These are phyloP conservation scores for Lampris incognitus DNA, from an alignment of 2,113 vertebrate species.

Conservation along the genomic window DNA sequence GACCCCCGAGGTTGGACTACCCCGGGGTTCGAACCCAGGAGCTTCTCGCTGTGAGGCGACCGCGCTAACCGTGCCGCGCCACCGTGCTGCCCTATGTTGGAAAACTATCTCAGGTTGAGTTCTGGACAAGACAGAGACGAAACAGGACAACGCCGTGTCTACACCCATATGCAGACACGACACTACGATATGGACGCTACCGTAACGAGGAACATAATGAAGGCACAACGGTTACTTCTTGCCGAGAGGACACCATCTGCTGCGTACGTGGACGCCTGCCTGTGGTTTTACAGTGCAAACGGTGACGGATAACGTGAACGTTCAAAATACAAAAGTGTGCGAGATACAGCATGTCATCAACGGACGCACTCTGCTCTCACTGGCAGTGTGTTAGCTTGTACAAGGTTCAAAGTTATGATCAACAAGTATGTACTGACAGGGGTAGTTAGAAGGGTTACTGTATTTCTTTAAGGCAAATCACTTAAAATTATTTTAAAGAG, in stretches of 20 bases:
- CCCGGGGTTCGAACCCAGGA: too few species aligned
- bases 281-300: conserved; percentile 66
- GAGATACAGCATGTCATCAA: conserved; percentile 38
- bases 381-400: conserved; percentile 48
- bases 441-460: conserved; percentile 73
- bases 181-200: conserved; percentile 62
- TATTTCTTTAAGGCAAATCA: conserved; percentile 84
- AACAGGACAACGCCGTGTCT: conserved; percentile 11
- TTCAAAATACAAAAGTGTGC: conserved; percentile 38
- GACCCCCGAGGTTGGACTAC: too few species aligned
- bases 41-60: too few species aligned
- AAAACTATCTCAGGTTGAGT: too few species aligned
- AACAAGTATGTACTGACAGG: conserved; percentile 9
- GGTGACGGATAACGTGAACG: conserved; percentile 32
- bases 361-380: conserved; percentile 6
- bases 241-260: conserved; percentile 39
- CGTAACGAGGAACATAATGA: conserved; percentile 47
- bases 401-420: conserved; percentile 4
- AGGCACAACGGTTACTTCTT: conserved; percentile 72
- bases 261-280: conserved; percentile 38
- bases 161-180: conserved; percentile 50
- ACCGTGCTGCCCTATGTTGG: too few species aligned
- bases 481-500: conserved; percentile 80
- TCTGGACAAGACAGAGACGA: conserved; percentile 19
- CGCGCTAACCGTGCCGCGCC: too few species aligned